Conservation (phyloP, 2,113 vertebrate genomes). For the Chascanopsetta lugubris region DNA sequence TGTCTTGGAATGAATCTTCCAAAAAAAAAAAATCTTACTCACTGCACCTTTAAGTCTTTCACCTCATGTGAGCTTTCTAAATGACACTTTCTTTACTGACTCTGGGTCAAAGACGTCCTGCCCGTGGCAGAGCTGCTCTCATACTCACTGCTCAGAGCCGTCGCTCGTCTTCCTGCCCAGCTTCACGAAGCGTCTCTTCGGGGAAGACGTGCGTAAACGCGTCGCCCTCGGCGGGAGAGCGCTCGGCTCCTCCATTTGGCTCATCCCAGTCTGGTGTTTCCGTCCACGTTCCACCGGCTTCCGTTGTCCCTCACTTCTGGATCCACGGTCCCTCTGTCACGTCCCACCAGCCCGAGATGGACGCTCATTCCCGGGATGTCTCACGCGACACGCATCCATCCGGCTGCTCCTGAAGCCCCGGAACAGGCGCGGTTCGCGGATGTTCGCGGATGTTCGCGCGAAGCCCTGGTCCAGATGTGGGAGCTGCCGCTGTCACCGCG, state of each 20-base stretch:
- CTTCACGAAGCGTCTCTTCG: conserved; percentile 71
- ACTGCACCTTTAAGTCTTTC: too few species aligned
- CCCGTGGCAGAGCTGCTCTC: too few species aligned
- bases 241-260: conserved; percentile 53
- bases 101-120: too few species aligned
- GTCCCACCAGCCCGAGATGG: conserved; percentile 8
- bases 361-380: conserved; percentile 45
- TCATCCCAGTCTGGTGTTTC: conserved; percentile 39
- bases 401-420: conserved; percentile 31
- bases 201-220: conserved; percentile 55
- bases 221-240: conserved; percentile 63
- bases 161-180: conserved; percentile 77
- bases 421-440: conserved; percentile 49
- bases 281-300: neutral
- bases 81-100: too few species aligned
- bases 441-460: conserved; percentile 72
- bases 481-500: neutral
- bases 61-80: too few species aligned
- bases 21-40: too few species aligned
- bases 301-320: neutral
- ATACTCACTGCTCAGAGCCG: conserved; percentile 80
- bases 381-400: conserved; percentile 9
- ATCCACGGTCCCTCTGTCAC: neutral
- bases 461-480: conserved; percentile 57
- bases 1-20: too few species aligned